Evolutionary conservation across 1,140 invertebrate genomes (phyloP), one percentile per base, ranked within the genome.

Genomic region (Pseudomyrmex pallidus): DNA sequence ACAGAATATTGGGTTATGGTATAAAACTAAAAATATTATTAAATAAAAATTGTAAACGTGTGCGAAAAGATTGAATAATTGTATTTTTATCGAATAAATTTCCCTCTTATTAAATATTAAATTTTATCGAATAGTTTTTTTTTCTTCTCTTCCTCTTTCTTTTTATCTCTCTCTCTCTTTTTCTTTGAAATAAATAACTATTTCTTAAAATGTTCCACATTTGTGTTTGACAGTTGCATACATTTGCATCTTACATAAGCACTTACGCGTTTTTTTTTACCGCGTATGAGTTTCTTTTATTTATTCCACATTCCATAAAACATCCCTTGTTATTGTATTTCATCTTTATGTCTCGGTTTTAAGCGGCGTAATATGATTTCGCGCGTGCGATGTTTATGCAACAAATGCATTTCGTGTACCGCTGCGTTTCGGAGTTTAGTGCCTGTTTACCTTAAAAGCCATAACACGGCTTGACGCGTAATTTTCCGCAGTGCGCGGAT

Each of bases 401-500:
- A 80, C 44, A 72, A 80, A 80, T 70, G 44, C 44, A 72, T 80
- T 80, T 72, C 22, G 9, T n/a, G 15, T 48, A 70, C 50, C 15
- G 17, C 54, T 78, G 20, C 59, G 54, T 70, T 78, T 70, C n/a
- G 44, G n/a, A 59, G 54, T 72, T 80, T 80, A 80, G 54, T 72
- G 22, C 66, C 76, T 80, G 76, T 80, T 80, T 80, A 70, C 66
- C 54, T 80, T 80, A 72, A 80, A 80, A 80, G 66, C 76, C 22
- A 72, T 80, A 80, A 80, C 56, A n/a, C 54, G 44, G 54, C 76
- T 80, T 80, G 76, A 80, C 76, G 76, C 66, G 76, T 80, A 80
- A 80, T 80, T 80, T 80, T 80, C 76, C 66, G 44, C 76, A 80
- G 72, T 70, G 52, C 76, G 20, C 54, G 20, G 63, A 70, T 78